Conservation (phyloP, 2,888 invertebrate genomes). For the Trissolcus brochymenae region DNA sequence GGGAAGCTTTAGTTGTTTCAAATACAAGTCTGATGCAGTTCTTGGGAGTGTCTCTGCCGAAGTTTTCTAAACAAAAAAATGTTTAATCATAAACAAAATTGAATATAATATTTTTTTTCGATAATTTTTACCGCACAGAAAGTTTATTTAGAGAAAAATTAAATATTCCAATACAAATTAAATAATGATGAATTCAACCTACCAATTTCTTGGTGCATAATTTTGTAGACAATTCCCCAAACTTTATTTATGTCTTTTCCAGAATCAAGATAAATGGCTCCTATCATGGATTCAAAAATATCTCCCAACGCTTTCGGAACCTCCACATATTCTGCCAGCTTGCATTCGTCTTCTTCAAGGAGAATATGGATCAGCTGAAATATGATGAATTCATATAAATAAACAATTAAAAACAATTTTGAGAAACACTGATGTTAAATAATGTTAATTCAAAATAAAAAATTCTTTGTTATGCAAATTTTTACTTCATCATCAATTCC, state of each 20-base stretch:
- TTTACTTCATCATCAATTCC: slow-evolving; percentile 82
- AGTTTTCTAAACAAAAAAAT: slow-evolving; percentile 79
- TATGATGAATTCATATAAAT: not conserved
- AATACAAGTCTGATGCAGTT: slow-evolving; percentile 91
- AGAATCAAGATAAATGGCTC: slow-evolving; percentile 87
- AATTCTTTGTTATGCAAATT: too few relatives aligned
- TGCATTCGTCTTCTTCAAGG: slow-evolving; percentile 81
- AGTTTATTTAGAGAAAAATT: not conserved
- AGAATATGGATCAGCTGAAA: slow-evolving; percentile 72
- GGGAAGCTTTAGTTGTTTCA: slow-evolving; percentile 85
- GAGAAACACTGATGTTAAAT: not conserved
- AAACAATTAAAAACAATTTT: not conserved
- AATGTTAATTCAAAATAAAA: too few relatives aligned
- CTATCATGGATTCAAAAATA: slow-evolving; percentile 93
- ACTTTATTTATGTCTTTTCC: slow-evolving; percentile 83
- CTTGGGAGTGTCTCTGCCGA: slow-evolving; percentile 89
- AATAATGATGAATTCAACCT: slow-evolving; percentile 54
- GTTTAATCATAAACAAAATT: slow-evolving; percentile 35
- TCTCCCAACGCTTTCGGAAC: slow-evolving; percentile 96
- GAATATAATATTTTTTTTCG: not conserved
- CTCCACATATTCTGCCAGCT: slow-evolving; percentile 87
- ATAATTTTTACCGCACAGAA: too few relatives aligned
- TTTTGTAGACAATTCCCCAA: slow-evolving; percentile 89
- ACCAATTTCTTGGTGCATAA: slow-evolving; percentile 92
- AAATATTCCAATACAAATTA: not conserved